Evolutionary conservation across 23 tunicate genomes (phyloP).

Genomic region (Styela plicata): DNA sequence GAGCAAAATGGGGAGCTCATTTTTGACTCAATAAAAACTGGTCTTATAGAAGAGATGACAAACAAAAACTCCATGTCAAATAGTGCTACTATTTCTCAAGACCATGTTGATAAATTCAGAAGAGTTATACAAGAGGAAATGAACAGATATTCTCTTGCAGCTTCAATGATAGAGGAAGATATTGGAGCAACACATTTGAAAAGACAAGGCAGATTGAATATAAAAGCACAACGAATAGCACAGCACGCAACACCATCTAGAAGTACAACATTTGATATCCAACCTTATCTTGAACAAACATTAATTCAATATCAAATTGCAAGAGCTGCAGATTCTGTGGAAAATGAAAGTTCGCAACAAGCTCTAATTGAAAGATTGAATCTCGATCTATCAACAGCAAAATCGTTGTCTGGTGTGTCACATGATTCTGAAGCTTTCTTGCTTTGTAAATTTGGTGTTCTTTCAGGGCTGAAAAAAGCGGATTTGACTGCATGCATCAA

Average conservation of each 20-base stretch:
- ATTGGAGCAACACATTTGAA: slow-evolving; percentile 2
- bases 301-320: neutral
- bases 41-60: neutral
- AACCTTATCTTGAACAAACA: slow-evolving; percentile 7
- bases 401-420: neutral
- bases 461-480: neutral
- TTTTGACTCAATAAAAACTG: neutral
- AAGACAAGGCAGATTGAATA: slow-evolving; percentile 3
- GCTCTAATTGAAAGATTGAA: slow-evolving; percentile 9
- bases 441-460: neutral
- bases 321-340: slow-evolving; percentile 10
- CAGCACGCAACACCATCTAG: neutral
- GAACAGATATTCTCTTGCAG: neutral
- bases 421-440: neutral
- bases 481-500: slow-evolving; percentile 12
- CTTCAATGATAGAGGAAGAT: slow-evolving; percentile 7
- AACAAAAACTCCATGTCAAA: neutral
- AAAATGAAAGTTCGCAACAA: slow-evolving; percentile 6
- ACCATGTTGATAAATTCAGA: neutral
- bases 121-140: neutral
- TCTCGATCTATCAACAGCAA: neutral
- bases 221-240: slow-evolving; percentile 13
- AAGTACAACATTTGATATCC: neutral
- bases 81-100: neutral
- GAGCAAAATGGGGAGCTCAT: neutral